Evolutionary conservation across 2,113 vertebrate species (phyloP).

Genomic region (Takifugu bimaculatus): DNA sequence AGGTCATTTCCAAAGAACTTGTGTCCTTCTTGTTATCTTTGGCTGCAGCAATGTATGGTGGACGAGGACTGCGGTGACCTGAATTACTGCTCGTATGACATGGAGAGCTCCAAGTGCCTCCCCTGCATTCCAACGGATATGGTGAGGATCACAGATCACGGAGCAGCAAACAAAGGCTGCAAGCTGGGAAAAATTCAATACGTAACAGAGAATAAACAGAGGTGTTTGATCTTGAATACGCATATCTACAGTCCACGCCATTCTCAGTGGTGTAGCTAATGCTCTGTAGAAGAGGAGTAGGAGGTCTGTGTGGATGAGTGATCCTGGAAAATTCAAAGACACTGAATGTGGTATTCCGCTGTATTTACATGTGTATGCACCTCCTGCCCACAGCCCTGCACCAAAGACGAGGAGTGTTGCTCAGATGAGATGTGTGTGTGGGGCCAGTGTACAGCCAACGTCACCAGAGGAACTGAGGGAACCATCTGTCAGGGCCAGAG

Average conservation of each 20-base stretch:
- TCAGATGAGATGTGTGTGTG: conserved; percentile 86
- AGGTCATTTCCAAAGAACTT: too few relatives aligned
- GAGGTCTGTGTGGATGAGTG: not conserved
- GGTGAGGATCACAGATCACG: conserved; percentile 58
- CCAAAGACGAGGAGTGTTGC: conserved; percentile 87
- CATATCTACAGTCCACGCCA: too few relatives aligned
- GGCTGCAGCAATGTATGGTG: conserved; percentile 86
- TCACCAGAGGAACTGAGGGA: conserved; percentile 77
- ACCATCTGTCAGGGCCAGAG: conserved; percentile 91
- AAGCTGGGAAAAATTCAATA: not conserved
- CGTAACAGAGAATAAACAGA: not conserved
- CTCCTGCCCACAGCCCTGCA: conserved; percentile 74
- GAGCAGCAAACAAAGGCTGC: not conserved
- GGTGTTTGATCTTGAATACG: too few relatives aligned
- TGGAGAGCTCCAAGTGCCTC: conserved; percentile 82
- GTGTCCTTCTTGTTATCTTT: conserved; percentile 3
- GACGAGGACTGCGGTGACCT: conserved; percentile 86
- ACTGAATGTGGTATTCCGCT: not conserved
- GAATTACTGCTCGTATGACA: conserved; percentile 84
- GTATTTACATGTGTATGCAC: not conserved
- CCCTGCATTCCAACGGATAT: conserved; percentile 78
- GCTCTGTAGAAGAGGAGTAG: too few relatives aligned
- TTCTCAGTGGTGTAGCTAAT: too few relatives aligned
- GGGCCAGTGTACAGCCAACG: conserved; percentile 79
- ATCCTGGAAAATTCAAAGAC: not conserved